These are phyloP conservation scores for Eulacestoma nigropectus DNA, from an alignment of 2,113 vertebrate species.

Conservation along the genomic window DNA sequence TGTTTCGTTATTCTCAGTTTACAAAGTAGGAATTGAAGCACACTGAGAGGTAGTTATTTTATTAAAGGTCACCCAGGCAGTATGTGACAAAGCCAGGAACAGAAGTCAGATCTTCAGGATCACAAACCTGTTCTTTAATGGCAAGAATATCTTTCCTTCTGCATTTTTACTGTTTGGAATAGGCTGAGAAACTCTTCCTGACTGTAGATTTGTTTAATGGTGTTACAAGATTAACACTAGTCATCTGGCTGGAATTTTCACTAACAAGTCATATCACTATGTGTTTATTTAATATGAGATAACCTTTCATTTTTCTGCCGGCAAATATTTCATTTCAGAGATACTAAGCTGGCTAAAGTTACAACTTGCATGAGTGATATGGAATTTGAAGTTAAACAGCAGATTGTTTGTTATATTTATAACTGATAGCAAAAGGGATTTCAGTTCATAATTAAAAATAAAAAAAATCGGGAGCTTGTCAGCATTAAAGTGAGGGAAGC, in stretches of 20 bases:
- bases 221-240: conserved; percentile 5
- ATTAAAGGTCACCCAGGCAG: background rate
- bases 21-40: background rate
- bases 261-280: conserved; percentile 7
- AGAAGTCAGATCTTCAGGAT: background rate
- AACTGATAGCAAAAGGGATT: conserved; percentile 30
- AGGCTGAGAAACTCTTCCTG: conserved; percentile 9
- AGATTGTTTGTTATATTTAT: background rate
- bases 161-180: background rate
- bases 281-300: conserved; percentile 38
- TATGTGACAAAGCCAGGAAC: background rate
- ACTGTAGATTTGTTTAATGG: conserved; percentile 17
- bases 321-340: conserved; percentile 53
- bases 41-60: background rate
- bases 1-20: background rate
- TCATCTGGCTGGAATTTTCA: conserved; percentile 49
- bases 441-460: conserved; percentile 44
- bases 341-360: conserved; percentile 39
- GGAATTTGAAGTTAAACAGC: conserved; percentile 28
- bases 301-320: conserved; percentile 27
- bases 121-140: background rate
- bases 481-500: background rate
- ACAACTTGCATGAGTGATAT: background rate
- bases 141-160: background rate
- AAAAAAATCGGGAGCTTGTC: conserved; percentile 29